Conservation (phyloP, 2,888 invertebrate genomes). For the Coelinius sp. region DNA sequence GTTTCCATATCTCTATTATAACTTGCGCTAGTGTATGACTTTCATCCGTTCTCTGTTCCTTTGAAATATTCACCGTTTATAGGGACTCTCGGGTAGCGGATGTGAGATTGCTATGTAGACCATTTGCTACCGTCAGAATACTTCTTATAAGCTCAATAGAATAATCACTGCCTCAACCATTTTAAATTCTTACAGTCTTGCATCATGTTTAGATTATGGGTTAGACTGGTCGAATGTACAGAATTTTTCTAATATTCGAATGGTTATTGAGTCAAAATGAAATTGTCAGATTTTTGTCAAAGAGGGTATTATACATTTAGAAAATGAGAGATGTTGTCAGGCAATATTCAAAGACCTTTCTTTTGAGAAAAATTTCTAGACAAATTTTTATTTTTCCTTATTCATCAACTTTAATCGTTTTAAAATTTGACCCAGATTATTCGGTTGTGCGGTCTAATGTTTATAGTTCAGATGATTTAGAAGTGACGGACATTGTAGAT, state of each 20-base stretch:
- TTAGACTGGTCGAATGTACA: neutral
- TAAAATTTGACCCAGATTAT: too few species aligned
- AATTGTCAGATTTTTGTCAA: neutral
- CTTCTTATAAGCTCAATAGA: constrained; percentile 66
- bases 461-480: too few species aligned
- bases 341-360: too few species aligned
- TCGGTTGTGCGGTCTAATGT: too few species aligned
- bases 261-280: neutral
- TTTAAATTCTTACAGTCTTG: constrained; percentile 41
- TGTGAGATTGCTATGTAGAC: constrained; percentile 42
- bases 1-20: constrained; percentile 19
- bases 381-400: too few species aligned
- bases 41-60: neutral
- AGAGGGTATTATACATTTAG: neutral
- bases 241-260: neutral
- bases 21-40: constrained; percentile 7
- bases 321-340: neutral
- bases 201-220: neutral
- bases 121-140: constrained; percentile 44
- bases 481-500: too few species aligned
- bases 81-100: neutral
- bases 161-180: constrained; percentile 58
- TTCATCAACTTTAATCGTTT: too few species aligned
- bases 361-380: too few species aligned
- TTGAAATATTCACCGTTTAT: constrained; percentile 9